Conservation (phyloP, 2,797 vertebrate species). For the Odontamblyopus lacepedii region DNA sequence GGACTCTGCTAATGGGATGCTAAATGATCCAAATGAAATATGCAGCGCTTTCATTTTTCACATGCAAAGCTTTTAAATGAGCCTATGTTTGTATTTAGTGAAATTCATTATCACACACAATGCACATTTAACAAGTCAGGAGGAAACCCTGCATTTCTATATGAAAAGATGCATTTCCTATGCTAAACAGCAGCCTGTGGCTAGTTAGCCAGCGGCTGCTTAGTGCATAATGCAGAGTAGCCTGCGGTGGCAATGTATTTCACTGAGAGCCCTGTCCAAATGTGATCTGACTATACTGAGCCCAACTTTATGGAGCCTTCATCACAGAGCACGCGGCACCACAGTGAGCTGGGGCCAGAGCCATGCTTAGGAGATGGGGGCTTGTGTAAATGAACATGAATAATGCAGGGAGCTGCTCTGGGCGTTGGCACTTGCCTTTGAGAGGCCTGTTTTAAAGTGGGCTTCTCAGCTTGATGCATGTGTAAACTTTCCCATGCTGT, state of each 20-base stretch:
- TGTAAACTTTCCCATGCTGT: conserved; percentile 46
- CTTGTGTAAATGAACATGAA: conserved; percentile 65
- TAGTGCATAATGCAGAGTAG: conserved; percentile 2
- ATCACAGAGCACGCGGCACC: conserved; percentile 6
- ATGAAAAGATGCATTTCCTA: conserved; percentile 22
- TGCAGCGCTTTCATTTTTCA: background rate
- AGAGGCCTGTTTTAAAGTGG: conserved; percentile 47
- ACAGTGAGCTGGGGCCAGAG: conserved; percentile 36
- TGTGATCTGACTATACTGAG: conserved; percentile 12
- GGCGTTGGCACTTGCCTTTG: conserved; percentile 52
- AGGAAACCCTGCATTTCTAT: conserved; percentile 34
- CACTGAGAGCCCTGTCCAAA: conserved; percentile 1
- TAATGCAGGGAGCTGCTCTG: conserved; percentile 52
- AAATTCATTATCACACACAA: background rate
- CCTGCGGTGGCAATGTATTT: conserved; percentile 4
- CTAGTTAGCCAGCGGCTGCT: conserved; percentile 23
- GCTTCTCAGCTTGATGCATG: conserved; percentile 38
- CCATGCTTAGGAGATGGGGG: conserved; percentile 45
- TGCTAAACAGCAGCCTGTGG: conserved; percentile 20
- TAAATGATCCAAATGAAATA: conserved; percentile 24
- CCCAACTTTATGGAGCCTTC: conserved; percentile 17
- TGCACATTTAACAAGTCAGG: conserved; percentile 31
- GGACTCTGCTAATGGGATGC: conserved; percentile 8
- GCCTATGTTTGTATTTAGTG: conserved; percentile 26
- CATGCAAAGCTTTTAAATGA: conserved; percentile 5